Evolutionary conservation across 92 coral and sea anemone species (phyloP).

Genomic region (Porites lobata): DNA sequence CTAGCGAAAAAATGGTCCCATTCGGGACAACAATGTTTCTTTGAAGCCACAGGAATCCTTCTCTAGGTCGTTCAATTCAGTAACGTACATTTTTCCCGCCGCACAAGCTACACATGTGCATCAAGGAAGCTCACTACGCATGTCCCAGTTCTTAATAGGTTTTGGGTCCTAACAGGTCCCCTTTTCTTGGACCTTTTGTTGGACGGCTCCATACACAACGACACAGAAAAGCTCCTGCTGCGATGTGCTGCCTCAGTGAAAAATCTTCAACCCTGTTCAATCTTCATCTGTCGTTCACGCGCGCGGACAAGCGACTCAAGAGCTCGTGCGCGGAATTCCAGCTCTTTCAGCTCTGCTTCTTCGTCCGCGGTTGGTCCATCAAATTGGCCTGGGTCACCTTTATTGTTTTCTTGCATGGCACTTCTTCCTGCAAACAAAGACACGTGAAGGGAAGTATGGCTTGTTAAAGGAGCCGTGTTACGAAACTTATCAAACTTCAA

Average conservation of each 20-base stretch:
- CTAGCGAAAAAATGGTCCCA: too few relatives aligned
- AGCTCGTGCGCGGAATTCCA: slow-evolving; percentile 93
- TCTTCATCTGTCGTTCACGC: slow-evolving; percentile 76
- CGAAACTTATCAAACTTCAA: too few relatives aligned
- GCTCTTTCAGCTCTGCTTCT: slow-evolving; percentile 84
- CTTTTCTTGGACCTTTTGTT: not conserved
- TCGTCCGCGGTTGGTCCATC: slow-evolving; percentile 34
- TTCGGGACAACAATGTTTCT: too few relatives aligned
- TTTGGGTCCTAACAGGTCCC: not conserved
- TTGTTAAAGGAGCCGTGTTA: too few relatives aligned
- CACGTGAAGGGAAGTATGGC: not conserved
- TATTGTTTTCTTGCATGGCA: not conserved
- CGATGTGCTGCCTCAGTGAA: not conserved
- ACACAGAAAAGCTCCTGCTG: not conserved
- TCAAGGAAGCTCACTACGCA: not conserved
- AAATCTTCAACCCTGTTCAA: slow-evolving; percentile 13
- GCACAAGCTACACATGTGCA: too few relatives aligned
- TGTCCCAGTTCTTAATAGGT: not conserved
- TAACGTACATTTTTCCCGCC: too few relatives aligned
- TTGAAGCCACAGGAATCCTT: too few relatives aligned
- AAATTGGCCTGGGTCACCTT: not conserved
- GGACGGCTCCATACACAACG: not conserved
- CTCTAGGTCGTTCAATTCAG: too few relatives aligned
- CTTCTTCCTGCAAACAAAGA: not conserved
- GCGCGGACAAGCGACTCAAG: slow-evolving; percentile 88